Base-by-base conservation (phyloP, 2,888 invertebrate species). In the Troides aeacus region DNA sequence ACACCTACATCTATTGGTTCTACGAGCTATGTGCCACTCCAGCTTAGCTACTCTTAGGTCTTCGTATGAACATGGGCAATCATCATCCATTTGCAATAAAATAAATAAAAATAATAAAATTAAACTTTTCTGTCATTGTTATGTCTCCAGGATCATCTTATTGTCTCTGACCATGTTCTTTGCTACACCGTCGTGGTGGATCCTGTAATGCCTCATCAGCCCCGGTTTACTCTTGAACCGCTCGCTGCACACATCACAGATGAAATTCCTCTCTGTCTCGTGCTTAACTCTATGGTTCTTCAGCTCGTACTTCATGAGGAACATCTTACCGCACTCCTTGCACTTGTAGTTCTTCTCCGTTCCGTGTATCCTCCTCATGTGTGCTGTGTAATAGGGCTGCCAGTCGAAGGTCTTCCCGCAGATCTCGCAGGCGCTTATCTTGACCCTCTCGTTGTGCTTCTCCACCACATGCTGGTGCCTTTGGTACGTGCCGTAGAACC, bases 401-500 rank as follows among this genome's bases (percentile, higher is more conserved):
- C 90, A 93, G 0, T 86, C 85, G 62, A 92, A 93, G 0, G 73
- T 73, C 2, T 86, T 86, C 0, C 86, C 87, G 50, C 93, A 93
- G 0, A 84, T 57, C 8, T 88, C 87, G 39, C 93, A 93, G 0
- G 79, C 81, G 0, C 76, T 75, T 0, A 67, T 60, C 46, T 81
- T 82, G 0, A 85, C 71, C 56, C 80, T 81, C 0, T 87, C 87
- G 0, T 74, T 73, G 24, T 91, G 91, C 0, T 64, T 17, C 0
- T 81, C 75, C 0, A 79, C 7, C 0, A 84, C 74, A 61, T 91
- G 91, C 0, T 75, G 3, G 24, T 87, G 84, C 3, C 85, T 77
- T 0, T 75, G 50, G 8, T 79, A 75, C 0, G 82, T 81, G 0
- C 76, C 77, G 0, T 68, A 46, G 17, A 88, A 89, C 5, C 62